A percentile compares a stretch with the other conserved stretches of the same genome.
Evolutionary conservation across 2,113 vertebrate species (phyloP).

Genomic region (Zeus faber): DNA sequence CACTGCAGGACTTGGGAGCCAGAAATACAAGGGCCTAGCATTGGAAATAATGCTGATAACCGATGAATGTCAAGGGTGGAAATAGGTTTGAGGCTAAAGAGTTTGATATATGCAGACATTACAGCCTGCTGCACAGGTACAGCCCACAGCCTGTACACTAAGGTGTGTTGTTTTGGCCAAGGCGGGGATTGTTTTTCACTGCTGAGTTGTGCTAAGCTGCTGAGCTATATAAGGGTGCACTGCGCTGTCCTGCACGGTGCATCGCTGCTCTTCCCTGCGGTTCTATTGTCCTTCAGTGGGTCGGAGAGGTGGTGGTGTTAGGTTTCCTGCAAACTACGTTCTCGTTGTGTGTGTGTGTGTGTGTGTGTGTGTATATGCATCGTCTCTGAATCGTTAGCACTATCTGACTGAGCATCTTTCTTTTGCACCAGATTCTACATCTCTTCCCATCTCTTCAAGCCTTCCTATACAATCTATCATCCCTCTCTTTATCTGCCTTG

Average conservation of each 20-base stretch:
- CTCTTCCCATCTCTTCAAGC: constrained; percentile 27
- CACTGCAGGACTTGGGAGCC: too few species aligned
- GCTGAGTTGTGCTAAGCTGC: constrained; percentile 26
- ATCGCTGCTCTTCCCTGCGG: constrained; percentile 49
- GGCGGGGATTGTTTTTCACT: too few species aligned
- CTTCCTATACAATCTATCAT: constrained; percentile 22
- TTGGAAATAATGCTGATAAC: constrained; percentile 30
- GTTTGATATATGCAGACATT: too few species aligned
- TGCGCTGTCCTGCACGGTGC: constrained; percentile 26
- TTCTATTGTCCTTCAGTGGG: constrained; percentile 57
- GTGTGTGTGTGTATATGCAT: constrained; percentile 31
- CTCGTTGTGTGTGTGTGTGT: constrained; percentile 2
- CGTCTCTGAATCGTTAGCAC: constrained; percentile 24
- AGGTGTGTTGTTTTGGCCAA: too few species aligned
- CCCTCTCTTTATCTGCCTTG: constrained; percentile 35
- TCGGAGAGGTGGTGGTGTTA: constrained; percentile 53
- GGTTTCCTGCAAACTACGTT: constrained; percentile 42
- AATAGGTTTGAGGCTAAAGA: too few species aligned
- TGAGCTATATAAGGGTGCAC: constrained; percentile 39
- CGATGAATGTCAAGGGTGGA: constrained; percentile 38
- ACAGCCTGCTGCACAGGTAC: too few species aligned
- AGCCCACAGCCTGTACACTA: too few species aligned
- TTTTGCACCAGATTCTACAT: constrained; percentile 28
- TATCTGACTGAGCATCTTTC: constrained; percentile 33
- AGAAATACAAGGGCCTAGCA: too few species aligned